These are phyloP conservation scores for Zosterops japonicus DNA, from an alignment of 2,113 vertebrate genomes.

Conservation along the genomic window DNA sequence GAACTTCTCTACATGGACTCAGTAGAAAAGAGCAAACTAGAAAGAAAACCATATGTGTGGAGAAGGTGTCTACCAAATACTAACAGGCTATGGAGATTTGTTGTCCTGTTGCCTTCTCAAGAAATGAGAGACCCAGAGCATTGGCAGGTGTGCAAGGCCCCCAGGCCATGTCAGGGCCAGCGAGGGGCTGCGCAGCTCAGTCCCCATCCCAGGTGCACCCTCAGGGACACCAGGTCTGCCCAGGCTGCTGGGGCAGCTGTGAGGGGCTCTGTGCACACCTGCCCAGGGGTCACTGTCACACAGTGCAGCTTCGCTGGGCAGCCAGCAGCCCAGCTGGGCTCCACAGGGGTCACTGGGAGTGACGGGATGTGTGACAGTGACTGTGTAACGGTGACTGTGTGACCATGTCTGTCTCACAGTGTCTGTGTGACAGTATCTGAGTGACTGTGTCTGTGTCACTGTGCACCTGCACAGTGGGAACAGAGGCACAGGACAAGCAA, in stretches of 20 bases:
- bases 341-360: accelerated
- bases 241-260: accelerated
- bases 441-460: accelerated
- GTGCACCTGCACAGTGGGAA: not conserved
- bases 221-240: not conserved
- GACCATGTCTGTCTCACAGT: not conserved
- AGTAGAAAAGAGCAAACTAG: not conserved
- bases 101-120: not conserved
- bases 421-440: accelerated
- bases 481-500: not conserved
- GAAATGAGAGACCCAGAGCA: not conserved
- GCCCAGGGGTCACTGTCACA: not conserved
- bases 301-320: accelerated
- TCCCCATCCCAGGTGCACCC: accelerated
- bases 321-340: not conserved
- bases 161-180: accelerated
- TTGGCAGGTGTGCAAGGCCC: accelerated
- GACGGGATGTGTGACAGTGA: accelerated
- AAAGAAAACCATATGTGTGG: accelerated
- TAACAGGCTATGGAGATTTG: not conserved
- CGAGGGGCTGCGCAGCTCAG: accelerated
- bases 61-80: not conserved
- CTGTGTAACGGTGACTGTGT: too few species aligned
- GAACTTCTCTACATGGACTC: not conserved
- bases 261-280: not conserved